Evolutionary conservation across 2,797 vertebrate genomes (phyloP), one percentile per base, ranked within the genome.

Genomic region (Smutsia gigantea): DNA sequence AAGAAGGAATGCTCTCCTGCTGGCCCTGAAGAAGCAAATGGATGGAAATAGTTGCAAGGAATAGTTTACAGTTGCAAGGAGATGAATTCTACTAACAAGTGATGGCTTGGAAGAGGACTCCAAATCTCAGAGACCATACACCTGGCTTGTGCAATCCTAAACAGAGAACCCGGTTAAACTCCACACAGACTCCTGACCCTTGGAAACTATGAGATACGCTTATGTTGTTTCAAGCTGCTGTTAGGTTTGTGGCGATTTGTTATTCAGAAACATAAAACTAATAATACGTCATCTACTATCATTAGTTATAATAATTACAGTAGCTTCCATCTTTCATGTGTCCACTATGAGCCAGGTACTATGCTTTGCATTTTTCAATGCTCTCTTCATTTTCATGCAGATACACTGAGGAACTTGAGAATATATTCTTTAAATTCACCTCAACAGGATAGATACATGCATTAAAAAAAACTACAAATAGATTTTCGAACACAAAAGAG

Each of bases 401-500:
- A 77, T 8, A 53, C 37, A n/a, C 6, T 11, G 19, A 37, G 46
- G 15, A 63, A 63, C 81, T 55, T 92, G 23, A 42, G 82, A 63
- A 87, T 63, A 75, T 23, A 61, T 21, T 86, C 49, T 39, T 90
- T 34, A 85, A 46, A 81, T 55, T 87, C 74, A 77, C 74, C 91
- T 93, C 68, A 75, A 59, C 13, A 84, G 57, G 64, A 79, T 42
- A 83, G 59, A 79, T 42, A 83, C n/a, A 82, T 34, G 93, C 71
- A 51, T 49, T 63, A 68, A 63, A 37, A 15, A 75, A 23, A 34
- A 17, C 8, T 37, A 87, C 57, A 87, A 68, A 89, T 9, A 96
- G 34, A 82, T 87, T 93, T 92, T 83, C 8, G 0, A 79, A 92
- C 57, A 85, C 83, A 85, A 95, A 97, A 94, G 53, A 57, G 82